Base-by-base conservation (phyloP, 2,888 invertebrate genomes). In the Andrena bicolor region DNA sequence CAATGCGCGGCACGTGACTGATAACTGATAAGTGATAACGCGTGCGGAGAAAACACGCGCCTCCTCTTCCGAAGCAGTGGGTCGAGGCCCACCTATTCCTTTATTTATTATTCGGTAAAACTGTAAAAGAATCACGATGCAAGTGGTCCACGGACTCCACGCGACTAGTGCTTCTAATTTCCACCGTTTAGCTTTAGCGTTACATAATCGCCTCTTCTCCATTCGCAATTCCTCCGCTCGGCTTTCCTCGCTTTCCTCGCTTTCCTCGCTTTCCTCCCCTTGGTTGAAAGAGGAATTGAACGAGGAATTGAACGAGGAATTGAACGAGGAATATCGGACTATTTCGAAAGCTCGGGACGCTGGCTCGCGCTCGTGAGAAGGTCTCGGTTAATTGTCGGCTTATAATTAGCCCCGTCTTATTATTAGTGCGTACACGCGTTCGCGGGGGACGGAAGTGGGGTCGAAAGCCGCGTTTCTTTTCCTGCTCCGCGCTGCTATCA, bases 371-470 rank as follows among this genome's bases (percentile, higher is more conserved):
- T 28, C 23, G 8, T 3, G 20, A 35, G 56, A 72, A 69, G 82
- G 71, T 75, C 71, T 70, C 68, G 70, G 77, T 84, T 84, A 84
- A 85, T 85, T 76, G 63, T 65, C 80, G 4, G 23, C 75, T 78
- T 76, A 80, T 84, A 82, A 86, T 86, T 86, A 82, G 80, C 72
- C 58, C 16, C 53, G 74, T 78, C 74, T 80, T 80, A 75, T 82
- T 80, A 82, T 75, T 70, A 80, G 75, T 66, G 53, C 81, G 75
- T 56, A 63, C 78, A 84, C 81, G 81, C 83, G 84, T 60, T 71
- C 51, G 4, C 3, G n/a, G 65, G 56, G 48, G 60, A 48, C 86
- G 87, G 87, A 86, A 86, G 51, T 56, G 56, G 23, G 41, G 60
- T 28, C 5, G 28, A 35, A 53, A 81, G 23, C 26, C 61, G 56